Evolutionary conservation across 2,888 invertebrate species (phyloP).

Genomic region (Vanessa cardui): DNA sequence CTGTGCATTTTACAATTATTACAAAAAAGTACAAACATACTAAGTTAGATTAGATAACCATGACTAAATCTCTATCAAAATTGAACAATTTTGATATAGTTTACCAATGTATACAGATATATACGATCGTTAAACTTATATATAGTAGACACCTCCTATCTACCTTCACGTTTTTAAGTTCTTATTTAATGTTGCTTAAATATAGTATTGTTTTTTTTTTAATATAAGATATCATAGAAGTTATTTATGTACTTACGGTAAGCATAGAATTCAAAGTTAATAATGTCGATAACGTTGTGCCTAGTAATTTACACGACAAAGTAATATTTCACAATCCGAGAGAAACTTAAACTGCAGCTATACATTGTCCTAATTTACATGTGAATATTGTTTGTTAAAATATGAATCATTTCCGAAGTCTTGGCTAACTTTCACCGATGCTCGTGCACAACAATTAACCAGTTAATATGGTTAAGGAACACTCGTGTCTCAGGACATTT

Average conservation of each 20-base stretch:
- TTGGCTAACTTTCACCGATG: conserved; percentile 72
- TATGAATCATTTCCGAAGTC: conserved; percentile 72
- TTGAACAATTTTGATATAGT: not conserved
- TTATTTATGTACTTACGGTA: not conserved
- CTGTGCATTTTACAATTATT: conserved; percentile 20
- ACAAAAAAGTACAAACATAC: not conserved
- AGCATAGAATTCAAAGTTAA: not conserved
- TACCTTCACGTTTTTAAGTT: no score
- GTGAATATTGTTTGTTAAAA: conserved; percentile 72
- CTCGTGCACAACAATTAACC: conserved; percentile 55
- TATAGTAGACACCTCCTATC: no score
- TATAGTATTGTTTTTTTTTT: no score
- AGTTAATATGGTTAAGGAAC: conserved; percentile 23
- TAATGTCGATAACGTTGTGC: not conserved
- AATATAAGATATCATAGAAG: not conserved
- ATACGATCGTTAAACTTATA: no score
- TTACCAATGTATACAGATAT: no score
- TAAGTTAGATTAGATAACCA: no score
- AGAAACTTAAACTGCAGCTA: conserved; percentile 45
- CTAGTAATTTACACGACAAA: conserved; percentile 10
- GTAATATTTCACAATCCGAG: conserved; percentile 15
- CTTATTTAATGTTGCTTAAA: no score
- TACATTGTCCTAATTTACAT: conserved; percentile 69
- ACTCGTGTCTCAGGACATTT: not conserved
- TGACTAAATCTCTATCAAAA: no score